Evolutionary conservation across 2,888 invertebrate species (phyloP), one percentile per base, ranked within the genome.

Genomic region (Ypsolopha sequella): DNA sequence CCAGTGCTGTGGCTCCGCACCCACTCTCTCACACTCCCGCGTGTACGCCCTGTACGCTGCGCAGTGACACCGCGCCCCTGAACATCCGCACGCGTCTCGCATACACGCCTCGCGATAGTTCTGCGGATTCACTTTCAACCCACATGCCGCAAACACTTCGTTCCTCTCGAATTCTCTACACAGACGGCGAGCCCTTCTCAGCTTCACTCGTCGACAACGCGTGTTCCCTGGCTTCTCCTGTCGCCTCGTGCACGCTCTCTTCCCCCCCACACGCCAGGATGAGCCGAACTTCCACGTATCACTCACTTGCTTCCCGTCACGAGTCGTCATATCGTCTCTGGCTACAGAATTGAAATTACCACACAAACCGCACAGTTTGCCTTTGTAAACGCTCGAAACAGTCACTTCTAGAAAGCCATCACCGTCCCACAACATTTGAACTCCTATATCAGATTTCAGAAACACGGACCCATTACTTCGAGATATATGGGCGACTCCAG

Each of bases 311-410:
- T 87, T 86, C 8, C 94, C 95, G 58, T 89, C 89, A 50, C 92
- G 88, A 49, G 91, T 90, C 58, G 86, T 91, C 67, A 96, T 90
- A 80, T 97, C 98, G 73, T 97, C 98, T 58, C 93, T 90, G 3
- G 92, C 91, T 56, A 93, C 88, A 46, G 93, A 92, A 77, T 98
- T 98, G 79, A 94, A 98, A 73, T 98, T 98, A 1, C 98, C 98
- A 69, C 98, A 98, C 13, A 98, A 84, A 10, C 98, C 98, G 69
- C 97, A 97, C 53, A 97, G 75, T 63, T 91, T 91, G 53, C 89
- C 90, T 73, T 91, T 94, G 80, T 91, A 95, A 51, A 80, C 87
- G 54, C 89, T 91, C 10, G 91, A 89, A 64, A 91, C 91, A 6
- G 95, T 93, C 10, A 96, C 94, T 82, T 98, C 97, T 54, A 97